Evolutionary conservation across 2,113 vertebrate species (phyloP).

Genomic region (Abramis brama): DNA sequence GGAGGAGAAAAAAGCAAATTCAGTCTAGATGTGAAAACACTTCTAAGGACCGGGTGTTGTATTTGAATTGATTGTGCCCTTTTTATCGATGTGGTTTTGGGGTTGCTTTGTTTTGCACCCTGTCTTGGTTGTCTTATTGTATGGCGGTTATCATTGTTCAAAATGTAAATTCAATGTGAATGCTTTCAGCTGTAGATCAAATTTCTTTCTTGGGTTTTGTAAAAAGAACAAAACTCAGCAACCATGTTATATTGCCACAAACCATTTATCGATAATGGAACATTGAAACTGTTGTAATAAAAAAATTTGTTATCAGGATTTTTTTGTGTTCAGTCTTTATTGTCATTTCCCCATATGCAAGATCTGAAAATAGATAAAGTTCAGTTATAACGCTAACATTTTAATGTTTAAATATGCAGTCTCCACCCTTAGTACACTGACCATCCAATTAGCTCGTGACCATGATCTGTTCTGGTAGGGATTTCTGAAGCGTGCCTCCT

Average conservation of each 20-base stretch:
- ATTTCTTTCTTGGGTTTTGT: conserved; percentile 63
- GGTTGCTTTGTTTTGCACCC: conserved; percentile 58
- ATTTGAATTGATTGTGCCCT: conserved; percentile 56
- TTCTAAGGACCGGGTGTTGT: conserved; percentile 60
- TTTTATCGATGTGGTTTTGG: conserved; percentile 56
- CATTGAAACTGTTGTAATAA: conserved; percentile 79
- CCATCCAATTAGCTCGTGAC: conserved; percentile 35
- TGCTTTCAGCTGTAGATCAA: conserved; percentile 65
- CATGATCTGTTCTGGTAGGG: conserved; percentile 46
- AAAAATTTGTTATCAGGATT: conserved; percentile 76
- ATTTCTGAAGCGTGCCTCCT: conserved; percentile 58
- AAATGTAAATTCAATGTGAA: conserved; percentile 64
- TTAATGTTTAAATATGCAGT: neutral
- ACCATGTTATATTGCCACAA: conserved; percentile 74
- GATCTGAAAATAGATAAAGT: neutral
- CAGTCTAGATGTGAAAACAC: conserved; percentile 67
- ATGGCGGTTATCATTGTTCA: conserved; percentile 50
- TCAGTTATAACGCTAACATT: neutral
- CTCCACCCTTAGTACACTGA: neutral
- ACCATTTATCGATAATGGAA: conserved; percentile 75
- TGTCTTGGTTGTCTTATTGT: conserved; percentile 62
- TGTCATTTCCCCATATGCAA: neutral
- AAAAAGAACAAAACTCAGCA: conserved; percentile 63
- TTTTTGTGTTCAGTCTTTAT: conserved; percentile 6
- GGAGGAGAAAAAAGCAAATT: conserved; percentile 59